Evolutionary conservation across 64 coral and sea anemone genomes (phyloP).

Genomic region (Actinia equina): DNA sequence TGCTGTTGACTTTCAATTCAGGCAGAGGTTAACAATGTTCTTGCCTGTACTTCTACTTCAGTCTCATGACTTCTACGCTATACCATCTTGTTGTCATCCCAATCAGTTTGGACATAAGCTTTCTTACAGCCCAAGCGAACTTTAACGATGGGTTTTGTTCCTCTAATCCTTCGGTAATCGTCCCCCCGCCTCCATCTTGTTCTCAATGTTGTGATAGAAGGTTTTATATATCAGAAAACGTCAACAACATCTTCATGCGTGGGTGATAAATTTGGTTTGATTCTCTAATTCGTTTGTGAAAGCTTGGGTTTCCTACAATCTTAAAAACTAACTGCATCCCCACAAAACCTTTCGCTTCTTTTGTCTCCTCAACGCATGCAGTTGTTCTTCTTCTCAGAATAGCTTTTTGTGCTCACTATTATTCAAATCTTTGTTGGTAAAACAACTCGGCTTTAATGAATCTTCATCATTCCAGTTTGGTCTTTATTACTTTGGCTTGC

Average conservation of each 20-base stretch:
- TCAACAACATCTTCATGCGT: not conserved
- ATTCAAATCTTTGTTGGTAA: not conserved
- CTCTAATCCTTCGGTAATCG: not conserved
- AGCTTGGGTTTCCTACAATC: not conserved
- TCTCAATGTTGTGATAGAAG: not conserved
- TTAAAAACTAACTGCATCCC: too few species aligned
- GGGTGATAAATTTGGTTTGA: not conserved
- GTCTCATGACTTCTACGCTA: not conserved
- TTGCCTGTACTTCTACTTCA: not conserved
- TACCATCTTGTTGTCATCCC: not conserved
- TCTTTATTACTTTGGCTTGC: not conserved
- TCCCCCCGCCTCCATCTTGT: not conserved
- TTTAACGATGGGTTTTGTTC: conserved; percentile 7
- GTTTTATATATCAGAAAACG: not conserved
- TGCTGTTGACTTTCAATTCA: not conserved
- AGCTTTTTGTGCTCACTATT: not conserved
- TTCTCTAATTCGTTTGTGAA: not conserved
- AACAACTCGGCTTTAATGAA: not conserved
- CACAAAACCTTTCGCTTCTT: not conserved
- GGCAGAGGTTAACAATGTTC: not conserved
- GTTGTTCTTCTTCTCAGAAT: not conserved
- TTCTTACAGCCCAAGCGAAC: not conserved
- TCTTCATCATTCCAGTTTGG: not conserved
- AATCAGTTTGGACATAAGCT: not conserved
- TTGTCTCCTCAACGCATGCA: not conserved